A percentile compares a stretch with the other conserved stretches of the same genome.
Conservation (phyloP, 2,888 invertebrate species). For the Thysanoteuthis rhombus region DNA sequence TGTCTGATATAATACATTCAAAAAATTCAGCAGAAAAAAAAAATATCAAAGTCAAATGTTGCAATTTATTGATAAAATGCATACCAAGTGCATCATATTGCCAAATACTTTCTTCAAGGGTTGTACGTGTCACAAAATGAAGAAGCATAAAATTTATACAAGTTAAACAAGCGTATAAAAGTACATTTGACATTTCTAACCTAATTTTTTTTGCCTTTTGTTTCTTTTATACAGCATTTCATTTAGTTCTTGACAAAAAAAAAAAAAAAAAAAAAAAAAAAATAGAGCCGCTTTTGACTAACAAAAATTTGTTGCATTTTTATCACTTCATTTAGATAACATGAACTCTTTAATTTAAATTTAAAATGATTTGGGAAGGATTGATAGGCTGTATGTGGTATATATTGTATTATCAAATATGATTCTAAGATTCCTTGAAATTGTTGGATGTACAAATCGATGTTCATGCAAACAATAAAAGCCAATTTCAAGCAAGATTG, state of each 20-base stretch:
- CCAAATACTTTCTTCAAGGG: too few species aligned
- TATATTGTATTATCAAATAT: too few species aligned
- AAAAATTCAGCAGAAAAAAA: background rate
- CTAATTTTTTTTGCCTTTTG: background rate
- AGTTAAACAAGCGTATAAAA: background rate
- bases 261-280: too few species aligned
- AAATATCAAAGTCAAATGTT: background rate
- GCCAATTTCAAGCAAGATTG: too few species aligned
- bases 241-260: background rate
- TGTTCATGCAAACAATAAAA: too few species aligned
- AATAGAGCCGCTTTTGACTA: background rate
- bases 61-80: background rate
- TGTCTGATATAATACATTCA: background rate
- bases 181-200: background rate
- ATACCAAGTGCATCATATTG: background rate
- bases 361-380: too few species aligned
- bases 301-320: background rate
- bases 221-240: background rate
- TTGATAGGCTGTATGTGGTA: too few species aligned
- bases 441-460: too few species aligned
- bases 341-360: too few species aligned
- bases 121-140: background rate
- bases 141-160: background rate
- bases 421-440: too few species aligned
- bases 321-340: background rate